A percentile compares a stretch with the other conserved stretches of the same genome.
phyloP scores from a whole-genome alignment of 2,888 invertebrate genomes.

The Limenitis camilla region DNA sequence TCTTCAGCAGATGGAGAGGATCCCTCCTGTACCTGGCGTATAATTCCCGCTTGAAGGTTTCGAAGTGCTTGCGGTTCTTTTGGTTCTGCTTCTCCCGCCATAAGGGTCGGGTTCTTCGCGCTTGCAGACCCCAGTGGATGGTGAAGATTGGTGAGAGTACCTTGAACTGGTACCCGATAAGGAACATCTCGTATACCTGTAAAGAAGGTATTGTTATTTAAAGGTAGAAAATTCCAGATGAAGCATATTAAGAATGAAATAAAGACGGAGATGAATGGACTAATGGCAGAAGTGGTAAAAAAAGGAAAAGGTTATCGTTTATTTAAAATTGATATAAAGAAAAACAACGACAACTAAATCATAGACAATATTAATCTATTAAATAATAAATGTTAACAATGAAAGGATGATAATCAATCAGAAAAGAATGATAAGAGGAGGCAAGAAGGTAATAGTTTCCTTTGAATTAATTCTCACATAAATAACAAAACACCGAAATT shows the following conservation, averaged over 20 bases:
- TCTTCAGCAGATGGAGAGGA: conserved; percentile 67
- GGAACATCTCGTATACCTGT: conserved; percentile 95
- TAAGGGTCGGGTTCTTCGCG: conserved; percentile 82
- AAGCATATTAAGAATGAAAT: background rate
- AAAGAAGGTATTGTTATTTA: background rate
- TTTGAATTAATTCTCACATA: too few relatives aligned
- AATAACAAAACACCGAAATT: too few relatives aligned
- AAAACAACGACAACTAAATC: too few relatives aligned
- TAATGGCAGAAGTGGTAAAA: too few relatives aligned
- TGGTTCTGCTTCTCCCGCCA: conserved; percentile 93
- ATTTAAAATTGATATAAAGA: too few relatives aligned
- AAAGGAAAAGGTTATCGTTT: too few relatives aligned
- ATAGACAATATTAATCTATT: too few relatives aligned
- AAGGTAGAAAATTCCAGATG: background rate
- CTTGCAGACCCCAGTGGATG: conserved; percentile 92
- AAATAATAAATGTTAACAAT: too few relatives aligned
- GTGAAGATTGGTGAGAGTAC: conserved; percentile 92
- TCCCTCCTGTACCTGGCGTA: conserved; percentile 83
- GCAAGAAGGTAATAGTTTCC: too few relatives aligned
- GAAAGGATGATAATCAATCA: too few relatives aligned
- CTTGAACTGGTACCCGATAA: conserved; percentile 90
- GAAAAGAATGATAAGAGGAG: too few relatives aligned
- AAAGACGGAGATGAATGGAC: background rate
- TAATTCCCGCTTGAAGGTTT: conserved; percentile 87
- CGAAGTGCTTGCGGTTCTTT: conserved; percentile 86